Conservation (phyloP, 2,797 vertebrate genomes). For the Bradypodion ventrale region DNA sequence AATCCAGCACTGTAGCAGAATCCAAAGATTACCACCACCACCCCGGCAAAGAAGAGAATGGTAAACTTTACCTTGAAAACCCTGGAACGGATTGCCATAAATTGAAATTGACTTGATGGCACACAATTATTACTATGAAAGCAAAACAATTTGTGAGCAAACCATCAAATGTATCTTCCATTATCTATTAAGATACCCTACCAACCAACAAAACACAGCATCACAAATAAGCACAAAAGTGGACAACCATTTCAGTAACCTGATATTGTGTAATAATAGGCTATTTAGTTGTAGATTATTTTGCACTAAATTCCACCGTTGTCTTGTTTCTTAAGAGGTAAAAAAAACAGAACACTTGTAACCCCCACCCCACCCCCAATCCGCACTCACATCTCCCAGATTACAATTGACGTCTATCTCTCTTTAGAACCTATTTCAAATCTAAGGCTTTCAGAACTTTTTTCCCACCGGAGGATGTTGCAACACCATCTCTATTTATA, state of each 20-base stretch:
- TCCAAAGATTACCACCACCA: no score
- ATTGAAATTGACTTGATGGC: no score
- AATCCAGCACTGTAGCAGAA: no score
- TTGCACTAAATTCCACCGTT: neutral
- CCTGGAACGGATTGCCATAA: no score
- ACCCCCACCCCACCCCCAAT: no score
- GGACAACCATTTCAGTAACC: neutral
- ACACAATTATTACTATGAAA: no score
- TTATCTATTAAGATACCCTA: neutral
- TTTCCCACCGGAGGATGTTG: neutral
- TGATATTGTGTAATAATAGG: neutral
- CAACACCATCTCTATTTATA: conserved; percentile 25
- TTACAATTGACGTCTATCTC: neutral
- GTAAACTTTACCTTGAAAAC: no score
- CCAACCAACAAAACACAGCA: neutral
- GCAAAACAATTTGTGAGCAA: neutral
- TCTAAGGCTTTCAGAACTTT: neutral
- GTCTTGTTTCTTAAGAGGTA: neutral
- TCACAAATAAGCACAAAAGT: neutral
- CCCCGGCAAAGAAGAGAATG: no score
- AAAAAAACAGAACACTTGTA: neutral
- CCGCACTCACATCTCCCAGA: no score
- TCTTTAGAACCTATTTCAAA: neutral
- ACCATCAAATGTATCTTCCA: neutral
- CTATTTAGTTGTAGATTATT: neutral